Base-by-base conservation (phyloP, 2,113 vertebrate genomes). In the Atherinomorus stipes region DNA sequence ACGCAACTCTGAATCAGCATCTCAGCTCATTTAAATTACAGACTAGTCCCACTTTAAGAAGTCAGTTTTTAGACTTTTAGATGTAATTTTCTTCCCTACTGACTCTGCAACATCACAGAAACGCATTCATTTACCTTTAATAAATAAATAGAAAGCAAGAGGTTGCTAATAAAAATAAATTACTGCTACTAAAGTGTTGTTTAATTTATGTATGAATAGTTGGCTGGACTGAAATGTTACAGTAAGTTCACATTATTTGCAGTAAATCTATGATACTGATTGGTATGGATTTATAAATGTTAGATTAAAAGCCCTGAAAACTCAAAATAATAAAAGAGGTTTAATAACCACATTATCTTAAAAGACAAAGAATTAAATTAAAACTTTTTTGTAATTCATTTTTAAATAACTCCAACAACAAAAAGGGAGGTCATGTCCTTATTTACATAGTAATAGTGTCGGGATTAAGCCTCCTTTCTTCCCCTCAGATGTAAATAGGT, bases 1-100 rank as follows among this genome's bases (percentile, higher is more conserved):
- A 60, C 28, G 31, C 16, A 23, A 42, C 58, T 52, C 53, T 75
- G 74, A 75, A 69, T 83, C 76, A 76, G 80, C 66, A 44, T 45
- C 4, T 45, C 34, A 1, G 23, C 15, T 61, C n/a, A 1, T 40
- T 50, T 15, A 1, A 6, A 15, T 5, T 44, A 38, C 22, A 59
- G 2, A 50, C n/a, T 28, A 10, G 45, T 15, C 49, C 23, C 13
- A 16, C 19, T 38, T 2, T 50, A 58, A 23, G 4, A 25, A 28
- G 34, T 19, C 37, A 51, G 21, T 13, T 70, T 19, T 47, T 37
- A 44, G 13, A 42, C 18, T 10, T 23, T 50, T 26, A 16, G 12
- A 58, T 42, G 34, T 25, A 47, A 18, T 38, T 37, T 76, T 4
- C 25, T 19, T 37, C 40, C 38, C 58, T 16, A 23, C 38, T 25